A percentile compares a stretch with the other conserved stretches of the same genome.
Evolutionary conservation across 2,797 vertebrate species (phyloP).

Genomic region (Xenopus petersii): DNA sequence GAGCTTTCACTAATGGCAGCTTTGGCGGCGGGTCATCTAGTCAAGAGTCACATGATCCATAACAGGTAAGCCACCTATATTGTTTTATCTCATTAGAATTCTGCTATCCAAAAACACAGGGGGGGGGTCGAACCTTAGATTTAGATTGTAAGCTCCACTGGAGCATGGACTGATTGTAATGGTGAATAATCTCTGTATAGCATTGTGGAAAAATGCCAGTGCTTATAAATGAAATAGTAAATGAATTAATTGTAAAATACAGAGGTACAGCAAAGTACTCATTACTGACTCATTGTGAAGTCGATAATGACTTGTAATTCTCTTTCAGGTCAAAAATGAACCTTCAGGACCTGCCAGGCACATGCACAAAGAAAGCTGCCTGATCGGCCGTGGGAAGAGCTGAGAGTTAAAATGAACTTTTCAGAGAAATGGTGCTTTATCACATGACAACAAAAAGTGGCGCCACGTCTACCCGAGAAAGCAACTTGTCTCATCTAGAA

Average conservation of each 20-base stretch:
- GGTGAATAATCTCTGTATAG: too few relatives aligned
- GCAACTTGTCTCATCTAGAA: neutral
- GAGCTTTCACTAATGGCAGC: constrained; percentile 95
- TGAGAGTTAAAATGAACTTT: too few relatives aligned
- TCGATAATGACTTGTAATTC: constrained; percentile 19
- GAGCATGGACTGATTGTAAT: too few relatives aligned
- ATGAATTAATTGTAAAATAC: too few relatives aligned
- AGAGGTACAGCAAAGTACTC: too few relatives aligned
- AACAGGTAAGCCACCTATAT: constrained; percentile 75
- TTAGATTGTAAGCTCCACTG: too few relatives aligned
- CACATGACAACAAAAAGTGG: neutral
- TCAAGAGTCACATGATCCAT: constrained; percentile 93
- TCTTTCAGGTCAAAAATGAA: constrained; percentile 80
- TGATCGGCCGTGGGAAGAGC: constrained; percentile 55
- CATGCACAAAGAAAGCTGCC: constrained; percentile 68
- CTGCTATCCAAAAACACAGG: too few relatives aligned
- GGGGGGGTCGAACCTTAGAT: too few relatives aligned
- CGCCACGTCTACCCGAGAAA: neutral
- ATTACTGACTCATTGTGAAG: too few relatives aligned
- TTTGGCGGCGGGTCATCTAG: constrained; percentile 88
- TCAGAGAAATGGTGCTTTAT: neutral
- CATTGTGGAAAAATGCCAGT: too few relatives aligned
- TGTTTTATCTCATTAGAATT: too few relatives aligned
- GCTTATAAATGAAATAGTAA: too few relatives aligned
- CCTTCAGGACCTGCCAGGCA: constrained; percentile 69